Evolutionary conservation across 2,113 vertebrate species (phyloP), one percentile per base, ranked within the genome.

Genomic region (Hipposideros armiger): DNA sequence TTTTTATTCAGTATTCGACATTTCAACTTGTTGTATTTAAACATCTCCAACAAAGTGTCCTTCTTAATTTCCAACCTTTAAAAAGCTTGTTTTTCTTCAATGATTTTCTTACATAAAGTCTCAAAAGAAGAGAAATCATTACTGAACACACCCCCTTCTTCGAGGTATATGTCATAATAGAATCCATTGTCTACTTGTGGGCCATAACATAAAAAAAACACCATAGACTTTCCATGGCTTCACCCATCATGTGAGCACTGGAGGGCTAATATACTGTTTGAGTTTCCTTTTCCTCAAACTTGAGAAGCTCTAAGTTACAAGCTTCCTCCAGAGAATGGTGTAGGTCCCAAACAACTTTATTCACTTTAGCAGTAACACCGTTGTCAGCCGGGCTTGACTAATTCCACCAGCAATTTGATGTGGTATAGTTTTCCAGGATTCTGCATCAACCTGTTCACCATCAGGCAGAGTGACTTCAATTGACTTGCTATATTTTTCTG

Each of bases 181-280:
- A 99, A 99, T 73, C 99, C 99, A 82, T 89, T 99, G 98, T 99
- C 99, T 85, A 99, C 99, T 0, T 99, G 99, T 7, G 99, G 99
- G 0, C 99, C 99, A 7, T 99, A 99, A 97, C 99, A 99, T 94
- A 99, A 98, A 90, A 99, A 99, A 99, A 52, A 99, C 99, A 62
- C 99, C 99, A 19, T 99, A 99, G 87, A 99, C 98, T 97, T 96
- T 99, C 99, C 99, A 99, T 99, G 74, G 99, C 99, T 98, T 99
- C 99, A 5, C 99, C 99, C 99, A 99, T 98, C 97, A 99, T 99
- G 86, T 99, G 99, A 56, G 99, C 99, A 60, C 99, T 99, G 13
- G 99, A 99, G 96, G 99, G 99, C 99, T 99, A 99, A 96, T 99
- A 99, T 98, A 99, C 99, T 80, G 99, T 99, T 97, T 99, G 99